Percentiles rank a stretch among this genome's conserved stretches.
phyloP scores from a whole-genome alignment of 2,888 invertebrate genomes.

The Capitulum mitella region DNA sequence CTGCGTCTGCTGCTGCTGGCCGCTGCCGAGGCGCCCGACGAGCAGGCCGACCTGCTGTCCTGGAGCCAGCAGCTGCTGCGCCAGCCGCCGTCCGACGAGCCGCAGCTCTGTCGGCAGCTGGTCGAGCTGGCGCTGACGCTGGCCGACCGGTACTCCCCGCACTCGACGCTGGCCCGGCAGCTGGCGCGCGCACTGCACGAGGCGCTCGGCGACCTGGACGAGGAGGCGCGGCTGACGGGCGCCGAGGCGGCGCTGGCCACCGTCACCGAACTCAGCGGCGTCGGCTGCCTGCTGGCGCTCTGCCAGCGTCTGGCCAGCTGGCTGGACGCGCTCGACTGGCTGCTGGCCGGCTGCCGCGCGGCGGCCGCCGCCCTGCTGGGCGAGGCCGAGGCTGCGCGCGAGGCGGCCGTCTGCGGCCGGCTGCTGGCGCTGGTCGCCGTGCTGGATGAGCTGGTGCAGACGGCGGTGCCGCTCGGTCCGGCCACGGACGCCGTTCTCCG shows the following conservation, averaged over 20 bases:
- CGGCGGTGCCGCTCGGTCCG: constrained; percentile 34
- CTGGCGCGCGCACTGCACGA: constrained; percentile 32
- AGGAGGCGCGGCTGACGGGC: constrained; percentile 29
- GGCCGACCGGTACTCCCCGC: constrained; percentile 31
- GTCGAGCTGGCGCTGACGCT: constrained; percentile 30
- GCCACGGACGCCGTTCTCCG: constrained; percentile 31
- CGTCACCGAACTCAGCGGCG: constrained; percentile 31
- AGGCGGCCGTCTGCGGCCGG: constrained; percentile 30
- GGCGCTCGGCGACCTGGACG: constrained; percentile 32
- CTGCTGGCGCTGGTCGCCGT: constrained; percentile 30
- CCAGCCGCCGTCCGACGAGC: constrained; percentile 29
- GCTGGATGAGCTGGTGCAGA: constrained; percentile 33
- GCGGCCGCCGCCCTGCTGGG: constrained; percentile 25
- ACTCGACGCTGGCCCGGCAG: constrained; percentile 29
- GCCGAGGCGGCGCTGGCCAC: constrained; percentile 26
- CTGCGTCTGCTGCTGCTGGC: neutral
- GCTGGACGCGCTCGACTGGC: constrained; percentile 29
- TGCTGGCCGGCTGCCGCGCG: constrained; percentile 31
- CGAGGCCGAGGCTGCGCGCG: constrained; percentile 29
- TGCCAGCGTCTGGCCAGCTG: constrained; percentile 28
- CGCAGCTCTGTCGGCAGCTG: constrained; percentile 29
- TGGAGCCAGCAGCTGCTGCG: constrained; percentile 31
- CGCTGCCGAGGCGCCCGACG: neutral
- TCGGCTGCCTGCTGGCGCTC: constrained; percentile 27
- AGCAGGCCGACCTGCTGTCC: constrained; percentile 30